These are phyloP conservation scores for Macrotis lagotis DNA, from an alignment of 2,113 vertebrate species.

Conservation along the genomic window DNA sequence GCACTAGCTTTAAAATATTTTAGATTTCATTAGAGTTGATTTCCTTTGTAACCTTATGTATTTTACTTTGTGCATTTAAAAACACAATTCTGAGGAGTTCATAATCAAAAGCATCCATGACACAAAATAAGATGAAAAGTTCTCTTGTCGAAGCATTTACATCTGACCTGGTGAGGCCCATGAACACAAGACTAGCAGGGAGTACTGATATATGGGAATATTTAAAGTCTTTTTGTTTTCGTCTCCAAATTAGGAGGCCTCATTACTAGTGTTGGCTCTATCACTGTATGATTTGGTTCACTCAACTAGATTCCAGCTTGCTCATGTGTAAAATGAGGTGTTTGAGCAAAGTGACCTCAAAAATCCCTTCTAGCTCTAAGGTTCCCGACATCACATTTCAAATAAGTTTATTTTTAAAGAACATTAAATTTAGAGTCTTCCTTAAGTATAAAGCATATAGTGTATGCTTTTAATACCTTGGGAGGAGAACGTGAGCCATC, in stretches of 20 bases:
- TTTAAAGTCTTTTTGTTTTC: neutral
- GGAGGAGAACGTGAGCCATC: neutral
- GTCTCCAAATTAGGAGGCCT: neutral
- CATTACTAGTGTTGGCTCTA: neutral
- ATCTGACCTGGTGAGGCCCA: neutral
- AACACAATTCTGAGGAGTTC: neutral
- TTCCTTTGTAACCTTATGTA: neutral
- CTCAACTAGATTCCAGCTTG: neutral
- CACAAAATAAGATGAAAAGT: neutral
- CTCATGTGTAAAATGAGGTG: neutral
- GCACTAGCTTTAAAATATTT: neutral
- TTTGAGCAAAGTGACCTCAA: neutral
- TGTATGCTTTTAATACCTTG: neutral
- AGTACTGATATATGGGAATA: neutral
- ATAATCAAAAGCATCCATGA: neutral
- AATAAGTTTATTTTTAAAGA: neutral
- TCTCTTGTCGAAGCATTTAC: neutral
- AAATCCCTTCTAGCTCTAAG: neutral
- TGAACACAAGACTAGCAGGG: neutral
- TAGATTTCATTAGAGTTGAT: neutral
- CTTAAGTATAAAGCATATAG: neutral
- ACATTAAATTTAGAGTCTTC: neutral
- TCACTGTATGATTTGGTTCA: neutral
- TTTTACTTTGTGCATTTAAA: neutral
- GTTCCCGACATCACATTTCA: neutral